These are phyloP conservation scores for Heliocidaris erythrogramma DNA, from an alignment of 35 echinoderm and acorn worm genomes.

Conservation along the genomic window DNA sequence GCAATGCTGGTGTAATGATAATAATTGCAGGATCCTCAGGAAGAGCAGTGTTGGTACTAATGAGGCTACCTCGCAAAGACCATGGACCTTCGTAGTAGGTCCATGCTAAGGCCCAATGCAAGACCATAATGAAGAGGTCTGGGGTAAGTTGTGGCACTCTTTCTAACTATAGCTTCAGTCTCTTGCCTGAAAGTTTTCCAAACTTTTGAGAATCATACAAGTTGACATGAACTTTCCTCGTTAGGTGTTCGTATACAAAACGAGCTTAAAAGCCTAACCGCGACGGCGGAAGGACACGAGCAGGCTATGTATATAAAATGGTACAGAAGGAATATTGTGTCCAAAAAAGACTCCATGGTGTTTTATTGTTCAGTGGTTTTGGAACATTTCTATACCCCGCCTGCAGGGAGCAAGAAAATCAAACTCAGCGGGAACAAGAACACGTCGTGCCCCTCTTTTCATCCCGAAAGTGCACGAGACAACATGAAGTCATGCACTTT, in stretches of 20 bases:
- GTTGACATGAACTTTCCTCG: not conserved
- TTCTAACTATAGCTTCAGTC: not conserved
- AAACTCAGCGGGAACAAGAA: not conserved
- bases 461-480: conserved; percentile 1
- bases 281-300: not conserved
- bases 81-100: too few relatives aligned
- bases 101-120: too few relatives aligned
- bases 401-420: conserved; percentile 1
- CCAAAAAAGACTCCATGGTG: not conserved
- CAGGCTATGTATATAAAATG: not conserved
- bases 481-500: conserved; percentile 11
- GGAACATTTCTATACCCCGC: not conserved
- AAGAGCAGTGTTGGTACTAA: too few relatives aligned
- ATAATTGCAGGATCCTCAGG: too few relatives aligned
- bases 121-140: too few relatives aligned
- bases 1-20: too few relatives aligned
- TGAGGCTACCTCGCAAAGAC: too few relatives aligned
- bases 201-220: not conserved
- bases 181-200: not conserved
- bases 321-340: not conserved
- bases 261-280: not conserved
- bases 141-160: not conserved
- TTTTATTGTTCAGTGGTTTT: not conserved
- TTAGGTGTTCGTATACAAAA: not conserved
- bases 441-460: not conserved